phyloP scores from a whole-genome alignment of 2,797 vertebrate species.

The Xenopus petersii region DNA sequence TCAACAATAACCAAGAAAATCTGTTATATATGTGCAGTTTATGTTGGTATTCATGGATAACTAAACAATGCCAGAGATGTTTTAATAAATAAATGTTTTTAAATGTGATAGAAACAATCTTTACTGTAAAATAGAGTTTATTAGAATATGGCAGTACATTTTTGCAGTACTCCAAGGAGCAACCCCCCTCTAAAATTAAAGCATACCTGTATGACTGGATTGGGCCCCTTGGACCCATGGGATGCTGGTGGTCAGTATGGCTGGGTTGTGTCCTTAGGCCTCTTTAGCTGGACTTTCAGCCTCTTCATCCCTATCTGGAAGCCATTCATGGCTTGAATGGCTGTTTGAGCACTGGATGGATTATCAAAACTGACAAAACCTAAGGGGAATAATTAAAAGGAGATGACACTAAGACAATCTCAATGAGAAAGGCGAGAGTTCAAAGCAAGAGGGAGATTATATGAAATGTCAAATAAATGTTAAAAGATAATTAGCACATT shows the following conservation, averaged over 20 bases:
- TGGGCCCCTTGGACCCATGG: constrained; percentile 39
- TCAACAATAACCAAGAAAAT: too few relatives aligned
- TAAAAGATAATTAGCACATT: too few relatives aligned
- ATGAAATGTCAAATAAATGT: too few relatives aligned
- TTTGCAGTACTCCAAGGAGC: neutral
- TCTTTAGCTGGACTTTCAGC: constrained; percentile 96
- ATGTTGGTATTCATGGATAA: too few relatives aligned
- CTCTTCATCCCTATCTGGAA: constrained; percentile 98
- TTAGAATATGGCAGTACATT: neutral
- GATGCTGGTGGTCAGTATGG: constrained; percentile 83
- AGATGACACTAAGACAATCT: neutral
- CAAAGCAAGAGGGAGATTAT: too few relatives aligned
- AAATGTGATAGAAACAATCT: too few relatives aligned
- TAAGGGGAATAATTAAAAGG: constrained; percentile 51
- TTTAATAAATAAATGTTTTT: too few relatives aligned
- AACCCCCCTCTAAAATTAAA: neutral
- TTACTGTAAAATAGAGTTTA: too few relatives aligned
- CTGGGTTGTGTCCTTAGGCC: constrained; percentile 93
- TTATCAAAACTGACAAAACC: constrained; percentile 99
- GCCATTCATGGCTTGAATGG: constrained; percentile 99
- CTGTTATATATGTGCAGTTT: too few relatives aligned
- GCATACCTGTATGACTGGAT: constrained; percentile 56
- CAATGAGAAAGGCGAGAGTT: too few relatives aligned
- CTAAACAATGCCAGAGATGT: too few relatives aligned
- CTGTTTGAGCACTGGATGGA: constrained; percentile 93